Evolutionary conservation across 2,888 invertebrate genomes (phyloP), one percentile per base, ranked within the genome.

Genomic region (Electrophaes corylata): DNA sequence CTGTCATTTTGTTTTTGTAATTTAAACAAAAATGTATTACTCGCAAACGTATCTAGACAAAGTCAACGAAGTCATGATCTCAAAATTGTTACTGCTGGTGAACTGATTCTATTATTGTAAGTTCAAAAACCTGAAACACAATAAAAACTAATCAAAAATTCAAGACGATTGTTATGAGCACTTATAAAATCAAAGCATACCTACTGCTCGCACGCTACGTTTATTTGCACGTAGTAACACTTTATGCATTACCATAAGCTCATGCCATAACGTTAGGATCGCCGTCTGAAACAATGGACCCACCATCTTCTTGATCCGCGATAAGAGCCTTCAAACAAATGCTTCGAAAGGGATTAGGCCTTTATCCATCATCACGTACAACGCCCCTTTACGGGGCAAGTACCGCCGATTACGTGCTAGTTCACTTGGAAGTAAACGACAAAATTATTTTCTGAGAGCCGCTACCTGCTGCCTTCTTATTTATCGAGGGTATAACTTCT

Each of bases 301-400:
- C 48, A 54, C 64, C 57, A 50, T 53, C 60, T 50, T 54, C 69
- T 68, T 73, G 69, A 72, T 73, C 71, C 66, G 40, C 45, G 60
- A 56, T 70, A 67, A 70, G 67, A 67, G 65, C 65, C 58, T 60
- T 68, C 59, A 66, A 72, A 67, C 66, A 70, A 75, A 71, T 63
- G 67, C 69, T 69, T 66, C 61, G 67, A 64, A 68, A 69, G 67
- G 54, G 70, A 72, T 77, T 69, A 71, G 48, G 57, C 58, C 26
- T 64, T 60, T 66, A 66, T 66, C 60, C 66, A 64, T 68, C 62
- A 63, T 51, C 58, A 65, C 57, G 53, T 64, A 62, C 56, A 57
- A 52, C 53, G 57, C 49, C 57, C 56, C 59, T 52, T 62, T 47
- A 53, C 50, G 14, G 37, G 39, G 39, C 62, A 64, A 64, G 64